Conservation (phyloP, 2,797 vertebrate genomes). For the Tragelaphus eurycerus region DNA sequence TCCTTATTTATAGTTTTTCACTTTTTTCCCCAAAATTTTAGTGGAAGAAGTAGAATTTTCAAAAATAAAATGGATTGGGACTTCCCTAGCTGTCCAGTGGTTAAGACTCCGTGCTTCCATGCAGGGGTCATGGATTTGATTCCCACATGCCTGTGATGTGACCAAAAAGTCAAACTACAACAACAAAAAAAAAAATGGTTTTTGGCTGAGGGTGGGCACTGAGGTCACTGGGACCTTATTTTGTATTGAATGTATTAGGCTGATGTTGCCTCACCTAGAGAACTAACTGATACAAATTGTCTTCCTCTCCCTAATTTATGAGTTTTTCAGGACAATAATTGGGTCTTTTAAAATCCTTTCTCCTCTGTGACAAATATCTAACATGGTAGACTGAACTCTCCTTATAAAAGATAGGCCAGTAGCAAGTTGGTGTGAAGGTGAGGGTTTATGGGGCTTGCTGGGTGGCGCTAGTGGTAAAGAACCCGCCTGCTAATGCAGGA, state of each 20-base stretch:
- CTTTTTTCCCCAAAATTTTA: background rate
- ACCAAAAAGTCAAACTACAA: background rate
- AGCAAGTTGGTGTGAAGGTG: background rate
- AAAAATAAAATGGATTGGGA: background rate
- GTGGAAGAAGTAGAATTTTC: background rate
- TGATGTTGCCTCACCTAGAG: background rate
- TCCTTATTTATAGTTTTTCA: background rate
- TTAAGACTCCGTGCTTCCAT: background rate
- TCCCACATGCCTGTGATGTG: background rate
- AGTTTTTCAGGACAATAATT: background rate
- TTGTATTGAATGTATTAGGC: background rate
- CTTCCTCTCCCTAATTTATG: background rate
- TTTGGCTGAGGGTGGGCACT: background rate
- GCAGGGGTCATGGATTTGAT: background rate
- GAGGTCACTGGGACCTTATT: background rate
- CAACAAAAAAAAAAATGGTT: background rate
- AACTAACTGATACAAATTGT: background rate
- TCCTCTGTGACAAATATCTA: background rate
- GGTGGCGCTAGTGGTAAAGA: background rate
- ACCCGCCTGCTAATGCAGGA: no score
- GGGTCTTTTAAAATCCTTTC: background rate
- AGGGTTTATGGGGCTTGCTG: background rate
- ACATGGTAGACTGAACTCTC: background rate
- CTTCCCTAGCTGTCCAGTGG: background rate
- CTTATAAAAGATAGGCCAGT: background rate